A percentile compares a stretch with the other conserved stretches of the same genome.
Evolutionary conservation across 2,797 vertebrate genomes (phyloP).

Genomic region (Selene dorsalis): DNA sequence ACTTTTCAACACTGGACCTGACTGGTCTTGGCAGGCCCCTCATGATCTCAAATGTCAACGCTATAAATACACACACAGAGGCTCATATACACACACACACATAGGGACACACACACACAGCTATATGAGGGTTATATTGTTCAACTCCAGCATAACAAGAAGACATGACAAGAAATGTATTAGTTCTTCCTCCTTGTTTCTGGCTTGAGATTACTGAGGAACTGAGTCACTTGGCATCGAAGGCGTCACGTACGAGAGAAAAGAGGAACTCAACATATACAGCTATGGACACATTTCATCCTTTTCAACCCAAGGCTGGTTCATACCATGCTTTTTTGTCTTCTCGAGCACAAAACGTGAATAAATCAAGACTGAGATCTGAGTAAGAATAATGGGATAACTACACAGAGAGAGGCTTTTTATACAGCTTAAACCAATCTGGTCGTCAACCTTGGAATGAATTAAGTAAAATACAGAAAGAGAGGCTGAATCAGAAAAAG

Average conservation of each 20-base stretch:
- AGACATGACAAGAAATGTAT: not conserved
- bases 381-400: conserved; percentile 39
- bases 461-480: conserved; percentile 35
- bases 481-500: conserved; percentile 16
- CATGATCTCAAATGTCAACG: conserved; percentile 60
- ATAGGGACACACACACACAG: not conserved
- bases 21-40: conserved; percentile 32
- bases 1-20: conserved; percentile 42
- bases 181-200: not conserved
- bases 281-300: conserved; percentile 31
- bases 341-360: conserved; percentile 48
- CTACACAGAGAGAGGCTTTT: not conserved
- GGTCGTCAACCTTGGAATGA: conserved; percentile 37
- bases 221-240: conserved; percentile 25
- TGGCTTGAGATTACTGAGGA: not conserved
- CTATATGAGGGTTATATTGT: conserved; percentile 45
- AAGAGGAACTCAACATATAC: conserved; percentile 41
- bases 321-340: conserved; percentile 33
- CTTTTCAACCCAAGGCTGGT: conserved; percentile 16
- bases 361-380: conserved; percentile 51
- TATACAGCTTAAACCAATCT: conserved; percentile 11
- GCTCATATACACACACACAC: conserved; percentile 23
- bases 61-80: conserved; percentile 67
- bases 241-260: conserved; percentile 22
- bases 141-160: conserved; percentile 22